Evolutionary conservation across 2,888 invertebrate species (phyloP), one percentile per base, ranked within the genome.

Genomic region (Melinopterus prodromus): DNA sequence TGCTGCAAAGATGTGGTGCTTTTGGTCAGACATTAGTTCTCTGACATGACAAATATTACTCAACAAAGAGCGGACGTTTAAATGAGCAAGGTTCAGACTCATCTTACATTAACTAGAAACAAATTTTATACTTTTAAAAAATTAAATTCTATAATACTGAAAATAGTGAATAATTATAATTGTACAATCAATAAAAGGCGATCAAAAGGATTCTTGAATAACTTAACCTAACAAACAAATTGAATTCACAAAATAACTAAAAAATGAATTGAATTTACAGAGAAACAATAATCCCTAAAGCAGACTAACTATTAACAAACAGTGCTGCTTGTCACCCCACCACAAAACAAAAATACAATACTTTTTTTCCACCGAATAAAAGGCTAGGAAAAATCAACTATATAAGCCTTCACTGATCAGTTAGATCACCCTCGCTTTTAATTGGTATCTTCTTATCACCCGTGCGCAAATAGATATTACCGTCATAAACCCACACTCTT

Each of bases 31-130:
- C 53, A 53, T 53, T 12, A 53, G 53, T 53, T 53, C 53, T 53
- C 53, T 53, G 53, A 53, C 53, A 12, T 53, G 53, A 53, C 53
- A 53, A 53, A 53, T 53, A 53, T 53, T 53, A 53, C 53, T 53
- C 53, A 53, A 53, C 53, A 53, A 53, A 53, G 53, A 53, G 53
- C 53, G 53, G 53, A 12, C 53, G 12, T 53, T 53, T 53, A 53
- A 53, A 53, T 53, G 53, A 53, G 53, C 53, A 53, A 53, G 53
- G 53, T 53, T 53, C 53, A 53, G 53, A 53, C 53, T 53, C 53
- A 53, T 53, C 53, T 53, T 53, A 53, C 53, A 7, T 53, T 53
- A 53, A 53, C 53, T 26, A 53, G 12, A 53, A 53, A 53, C 53
- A 53, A 53, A 26, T 26, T 26, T 26, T 26, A 26, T 26, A 26